Evolutionary conservation across 1,140 invertebrate species (phyloP).

Genomic region (Drosophila setifemur): DNA sequence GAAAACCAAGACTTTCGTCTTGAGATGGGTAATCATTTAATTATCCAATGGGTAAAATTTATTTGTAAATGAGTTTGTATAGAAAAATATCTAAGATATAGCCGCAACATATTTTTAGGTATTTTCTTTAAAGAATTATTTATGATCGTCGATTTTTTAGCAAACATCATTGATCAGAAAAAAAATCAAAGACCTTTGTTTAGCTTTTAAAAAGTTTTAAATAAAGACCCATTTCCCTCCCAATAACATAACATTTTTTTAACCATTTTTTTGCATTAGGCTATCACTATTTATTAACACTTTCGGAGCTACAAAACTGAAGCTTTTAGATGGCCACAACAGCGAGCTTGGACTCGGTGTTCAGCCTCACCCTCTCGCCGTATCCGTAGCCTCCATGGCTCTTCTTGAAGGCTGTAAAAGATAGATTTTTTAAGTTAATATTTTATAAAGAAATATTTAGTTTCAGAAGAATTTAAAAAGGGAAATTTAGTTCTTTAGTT

Average conservation of each 20-base stretch:
- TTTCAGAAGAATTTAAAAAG: neutral
- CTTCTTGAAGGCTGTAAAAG: conserved; percentile 57
- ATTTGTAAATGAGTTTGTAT: too few species aligned
- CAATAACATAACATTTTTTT: neutral
- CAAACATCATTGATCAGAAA: too few species aligned
- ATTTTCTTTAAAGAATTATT: too few species aligned
- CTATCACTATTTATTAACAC: conserved; percentile 76
- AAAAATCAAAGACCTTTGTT: too few species aligned
- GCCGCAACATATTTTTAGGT: too few species aligned
- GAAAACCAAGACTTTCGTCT: too few species aligned
- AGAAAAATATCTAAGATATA: too few species aligned
- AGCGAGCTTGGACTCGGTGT: conserved; percentile 56
- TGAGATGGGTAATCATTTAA: too few species aligned
- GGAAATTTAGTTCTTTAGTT: too few species aligned
- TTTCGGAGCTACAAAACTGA: conserved; percentile 27
- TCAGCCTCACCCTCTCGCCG: conserved; percentile 39
- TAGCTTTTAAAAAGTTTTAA: neutral
- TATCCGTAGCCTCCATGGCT: conserved; percentile 55
- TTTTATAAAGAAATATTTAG: neutral
- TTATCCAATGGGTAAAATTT: too few species aligned
- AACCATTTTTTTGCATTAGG: conserved; percentile 40
- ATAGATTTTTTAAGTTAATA: conserved; percentile 1
- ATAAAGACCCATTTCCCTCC: neutral
- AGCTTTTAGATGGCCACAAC: conserved; percentile 51
- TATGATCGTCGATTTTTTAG: too few species aligned